Percentiles rank a stretch among this genome's conserved stretches.
phyloP scores from a whole-genome alignment of 2,113 vertebrate species.

The Pterocles burchelli region DNA sequence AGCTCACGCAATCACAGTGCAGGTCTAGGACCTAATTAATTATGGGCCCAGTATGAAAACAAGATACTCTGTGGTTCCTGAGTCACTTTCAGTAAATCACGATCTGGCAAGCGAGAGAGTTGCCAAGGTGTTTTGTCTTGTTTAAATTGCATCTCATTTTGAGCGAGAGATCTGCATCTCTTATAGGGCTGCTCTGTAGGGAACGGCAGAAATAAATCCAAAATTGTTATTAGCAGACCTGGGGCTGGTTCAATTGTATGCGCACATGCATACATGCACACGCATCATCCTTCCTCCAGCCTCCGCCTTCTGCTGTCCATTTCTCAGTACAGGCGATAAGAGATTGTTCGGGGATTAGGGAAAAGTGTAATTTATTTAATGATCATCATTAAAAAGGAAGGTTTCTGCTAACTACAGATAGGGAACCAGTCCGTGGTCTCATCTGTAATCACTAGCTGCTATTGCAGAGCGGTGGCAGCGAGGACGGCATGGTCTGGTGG shows the following conservation, averaged over 20 bases:
- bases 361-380: constrained; percentile 46
- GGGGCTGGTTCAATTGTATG: neutral
- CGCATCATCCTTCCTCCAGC: neutral
- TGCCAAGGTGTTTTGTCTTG: constrained; percentile 60
- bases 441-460: constrained; percentile 19
- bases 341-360: constrained; percentile 9
- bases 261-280: neutral
- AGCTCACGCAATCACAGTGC: neutral
- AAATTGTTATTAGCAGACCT: neutral
- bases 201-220: constrained; percentile 51
- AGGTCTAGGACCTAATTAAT: constrained; percentile 51
- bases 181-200: constrained; percentile 17
- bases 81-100: constrained; percentile 63
- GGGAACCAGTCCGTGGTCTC: neutral
- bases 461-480: neutral
- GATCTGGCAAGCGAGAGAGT: constrained; percentile 3
- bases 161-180: constrained; percentile 39
- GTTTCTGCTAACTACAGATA: constrained; percentile 38
- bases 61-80: constrained; percentile 36
- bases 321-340: neutral
- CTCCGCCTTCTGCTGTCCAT: neutral
- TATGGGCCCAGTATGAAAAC: constrained; percentile 38
- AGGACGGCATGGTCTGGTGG: neutral
- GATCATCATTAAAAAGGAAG: constrained; percentile 33
- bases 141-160: constrained; percentile 61